These are phyloP conservation scores for Agrochola lota DNA, from an alignment of 2,888 invertebrate species.

Conservation along the genomic window DNA sequence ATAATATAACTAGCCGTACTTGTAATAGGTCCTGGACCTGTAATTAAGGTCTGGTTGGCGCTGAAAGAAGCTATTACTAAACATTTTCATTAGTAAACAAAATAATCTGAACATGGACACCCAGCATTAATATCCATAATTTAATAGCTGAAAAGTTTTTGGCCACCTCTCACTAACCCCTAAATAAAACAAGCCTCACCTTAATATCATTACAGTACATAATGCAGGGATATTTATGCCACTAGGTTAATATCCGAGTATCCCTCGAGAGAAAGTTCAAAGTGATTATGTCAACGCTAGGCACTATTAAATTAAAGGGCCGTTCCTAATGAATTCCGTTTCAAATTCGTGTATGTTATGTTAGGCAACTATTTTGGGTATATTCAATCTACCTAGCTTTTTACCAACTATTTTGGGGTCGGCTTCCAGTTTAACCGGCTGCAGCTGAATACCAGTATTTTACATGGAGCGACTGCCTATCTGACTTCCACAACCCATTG, in stretches of 20 bases:
- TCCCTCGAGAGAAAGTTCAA: constrained; percentile 45
- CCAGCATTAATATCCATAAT: constrained; percentile 3
- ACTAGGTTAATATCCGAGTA: constrained; percentile 42
- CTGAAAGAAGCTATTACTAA: too few relatives aligned
- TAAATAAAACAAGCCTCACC: constrained; percentile 17
- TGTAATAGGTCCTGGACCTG: too few relatives aligned
- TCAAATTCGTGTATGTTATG: constrained; percentile 21
- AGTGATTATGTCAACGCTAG: constrained; percentile 48
- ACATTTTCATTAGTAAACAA: neutral
- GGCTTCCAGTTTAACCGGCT: neutral
- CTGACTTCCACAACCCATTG: neutral
- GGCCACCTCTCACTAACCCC: neutral
- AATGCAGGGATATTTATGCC: constrained; percentile 32
- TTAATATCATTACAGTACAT: constrained; percentile 23
- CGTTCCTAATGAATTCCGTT: constrained; percentile 45
- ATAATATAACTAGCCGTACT: too few relatives aligned
- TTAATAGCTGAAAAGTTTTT: neutral
- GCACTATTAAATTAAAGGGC: constrained; percentile 42
- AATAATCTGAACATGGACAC: neutral
- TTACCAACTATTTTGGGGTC: neutral
- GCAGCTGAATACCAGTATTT: neutral
- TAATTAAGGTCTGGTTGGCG: too few relatives aligned
- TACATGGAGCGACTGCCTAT: neutral
- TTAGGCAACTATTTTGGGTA: constrained; percentile 13
- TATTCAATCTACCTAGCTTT: neutral